A percentile compares a stretch with the other conserved stretches of the same genome.
phyloP scores from a whole-genome alignment of 1,140 invertebrate species.

The Formica exsecta region DNA sequence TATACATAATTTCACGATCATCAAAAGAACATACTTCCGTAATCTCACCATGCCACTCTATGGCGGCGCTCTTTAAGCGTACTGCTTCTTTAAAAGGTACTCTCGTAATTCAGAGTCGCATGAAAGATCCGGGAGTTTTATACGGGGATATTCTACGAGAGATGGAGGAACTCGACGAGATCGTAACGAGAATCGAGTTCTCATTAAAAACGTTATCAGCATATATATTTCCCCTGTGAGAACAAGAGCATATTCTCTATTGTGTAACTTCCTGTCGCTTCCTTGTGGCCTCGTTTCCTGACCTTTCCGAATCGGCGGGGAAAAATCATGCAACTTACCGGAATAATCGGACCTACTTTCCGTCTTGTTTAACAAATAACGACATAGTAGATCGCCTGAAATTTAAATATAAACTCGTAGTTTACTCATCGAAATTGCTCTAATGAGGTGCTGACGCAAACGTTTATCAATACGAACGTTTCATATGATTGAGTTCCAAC shows the following conservation, averaged over 20 bases:
- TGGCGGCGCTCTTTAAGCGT: background rate
- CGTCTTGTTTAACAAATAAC: constrained; percentile 42
- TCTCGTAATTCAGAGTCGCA: background rate
- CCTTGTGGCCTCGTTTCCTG: constrained; percentile 59
- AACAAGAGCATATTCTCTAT: constrained; percentile 60
- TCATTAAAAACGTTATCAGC: constrained; percentile 19
- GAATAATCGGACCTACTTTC: constrained; percentile 52
- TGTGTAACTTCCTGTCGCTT: constrained; percentile 67
- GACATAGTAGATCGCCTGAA: background rate
- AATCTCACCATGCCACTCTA: background rate
- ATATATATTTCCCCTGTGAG: constrained; percentile 50
- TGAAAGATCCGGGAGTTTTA: background rate
- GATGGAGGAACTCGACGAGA: background rate
- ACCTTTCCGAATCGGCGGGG: constrained; percentile 46
- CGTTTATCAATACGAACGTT: constrained; percentile 18
- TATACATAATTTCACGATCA: constrained; percentile 7
- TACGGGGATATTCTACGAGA: too few species aligned
- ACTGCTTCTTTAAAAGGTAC: background rate
- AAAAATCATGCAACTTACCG: constrained; percentile 36
- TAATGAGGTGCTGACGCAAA: constrained; percentile 36
- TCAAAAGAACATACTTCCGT: background rate
- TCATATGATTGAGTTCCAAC: background rate
- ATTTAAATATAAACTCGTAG: background rate
- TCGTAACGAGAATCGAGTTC: constrained; percentile 6
- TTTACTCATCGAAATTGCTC: background rate